phyloP scores from a whole-genome alignment of 2,113 vertebrate genomes.

The Gallinago jamesoni region DNA sequence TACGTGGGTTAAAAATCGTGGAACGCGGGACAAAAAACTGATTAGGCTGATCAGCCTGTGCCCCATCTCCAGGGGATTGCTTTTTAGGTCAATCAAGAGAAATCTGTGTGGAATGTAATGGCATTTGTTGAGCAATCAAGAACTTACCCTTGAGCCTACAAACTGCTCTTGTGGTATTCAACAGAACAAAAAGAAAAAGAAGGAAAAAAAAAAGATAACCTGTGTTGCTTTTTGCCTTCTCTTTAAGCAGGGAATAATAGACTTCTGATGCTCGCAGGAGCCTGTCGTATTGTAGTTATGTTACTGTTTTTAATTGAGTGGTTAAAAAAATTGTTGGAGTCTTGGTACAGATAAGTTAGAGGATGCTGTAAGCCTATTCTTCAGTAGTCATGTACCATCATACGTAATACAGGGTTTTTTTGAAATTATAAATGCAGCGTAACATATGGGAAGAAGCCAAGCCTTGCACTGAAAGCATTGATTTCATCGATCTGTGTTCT shows the following conservation, averaged over 20 bases:
- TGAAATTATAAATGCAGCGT: not conserved
- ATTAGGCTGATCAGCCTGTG: not conserved
- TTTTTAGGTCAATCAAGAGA: conserved; percentile 30
- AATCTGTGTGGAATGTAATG: conserved; percentile 1
- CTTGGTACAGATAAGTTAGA: not conserved
- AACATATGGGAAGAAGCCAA: not conserved
- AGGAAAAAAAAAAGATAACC: not conserved
- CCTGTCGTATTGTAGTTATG: not conserved
- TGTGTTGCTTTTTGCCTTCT: not conserved
- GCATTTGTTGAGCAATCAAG: conserved; percentile 45
- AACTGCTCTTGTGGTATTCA: not conserved
- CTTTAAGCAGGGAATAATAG: not conserved
- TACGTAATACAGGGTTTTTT: not conserved
- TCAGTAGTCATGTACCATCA: not conserved
- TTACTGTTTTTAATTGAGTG: not conserved
- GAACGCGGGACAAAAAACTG: not conserved
- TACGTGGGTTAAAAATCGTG: not conserved
- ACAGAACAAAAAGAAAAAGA: not conserved
- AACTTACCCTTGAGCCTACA: conserved; percentile 34
- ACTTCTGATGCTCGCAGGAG: not conserved
- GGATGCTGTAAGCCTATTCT: not conserved
- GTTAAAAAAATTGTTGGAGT: not conserved
- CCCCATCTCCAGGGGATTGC: not conserved
- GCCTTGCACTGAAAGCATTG: not conserved
- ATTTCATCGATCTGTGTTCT: not conserved